Conservation (phyloP, 2,888 invertebrate species). For the Eristalis intricaria region DNA sequence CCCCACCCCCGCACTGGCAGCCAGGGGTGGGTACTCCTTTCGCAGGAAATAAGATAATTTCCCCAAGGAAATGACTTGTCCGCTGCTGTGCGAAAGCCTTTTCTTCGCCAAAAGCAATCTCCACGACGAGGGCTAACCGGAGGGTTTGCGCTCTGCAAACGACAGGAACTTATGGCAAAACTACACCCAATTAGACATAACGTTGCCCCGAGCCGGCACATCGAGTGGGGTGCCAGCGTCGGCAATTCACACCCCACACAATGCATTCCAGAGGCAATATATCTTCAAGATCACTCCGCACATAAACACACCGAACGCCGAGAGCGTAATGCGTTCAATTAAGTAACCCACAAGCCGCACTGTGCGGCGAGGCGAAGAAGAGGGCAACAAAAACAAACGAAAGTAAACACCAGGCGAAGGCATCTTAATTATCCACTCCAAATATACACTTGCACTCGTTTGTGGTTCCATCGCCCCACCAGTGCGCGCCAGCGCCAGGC, state of each 20-base stretch:
- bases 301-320: slow-evolving; percentile 5
- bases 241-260: slow-evolving; percentile 59
- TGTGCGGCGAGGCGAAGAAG: slow-evolving; percentile 1
- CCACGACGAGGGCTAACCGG: background rate
- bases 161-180: background rate
- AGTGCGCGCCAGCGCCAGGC: slow-evolving; percentile 13
- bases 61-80: slow-evolving; percentile 63
- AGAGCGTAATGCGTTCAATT: slow-evolving; percentile 24
- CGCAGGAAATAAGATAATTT: slow-evolving; percentile 66
- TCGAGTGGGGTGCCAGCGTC: slow-evolving; percentile 49
- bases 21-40: background rate
- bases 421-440: slow-evolving; percentile 65
- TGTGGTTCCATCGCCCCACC: slow-evolving; percentile 9
- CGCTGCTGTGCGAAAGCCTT: slow-evolving; percentile 15
- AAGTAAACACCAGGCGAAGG: slow-evolving; percentile 48
- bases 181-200: slow-evolving; percentile 40
- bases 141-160: slow-evolving; percentile 7
- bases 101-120: slow-evolving; percentile 20
- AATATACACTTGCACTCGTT: slow-evolving; percentile 52
- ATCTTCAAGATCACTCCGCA: slow-evolving; percentile 40
- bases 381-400: slow-evolving; percentile 26
- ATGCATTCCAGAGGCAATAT: slow-evolving; percentile 15
- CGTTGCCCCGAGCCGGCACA: slow-evolving; percentile 39
- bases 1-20: background rate
- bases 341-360: background rate